These are phyloP conservation scores for Silurus glanis DNA, from an alignment of 2,113 vertebrate genomes.

Conservation along the genomic window DNA sequence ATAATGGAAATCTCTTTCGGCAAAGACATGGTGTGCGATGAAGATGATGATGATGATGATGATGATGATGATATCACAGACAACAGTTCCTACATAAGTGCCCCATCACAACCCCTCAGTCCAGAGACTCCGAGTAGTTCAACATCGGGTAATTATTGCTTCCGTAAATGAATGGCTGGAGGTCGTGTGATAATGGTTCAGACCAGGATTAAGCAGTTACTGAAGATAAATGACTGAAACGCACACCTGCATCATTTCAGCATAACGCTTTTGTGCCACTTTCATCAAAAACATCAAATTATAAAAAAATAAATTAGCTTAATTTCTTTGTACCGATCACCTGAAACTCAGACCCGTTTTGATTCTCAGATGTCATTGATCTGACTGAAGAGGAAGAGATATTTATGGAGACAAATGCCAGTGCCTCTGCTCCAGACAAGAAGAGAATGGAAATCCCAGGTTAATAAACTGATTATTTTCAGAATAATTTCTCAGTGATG, in stretches of 20 bases:
- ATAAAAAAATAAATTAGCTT: not conserved
- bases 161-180: not conserved
- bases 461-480: not conserved
- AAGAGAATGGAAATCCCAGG: conserved; percentile 13
- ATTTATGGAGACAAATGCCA: conserved; percentile 32
- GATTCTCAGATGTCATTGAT: conserved; percentile 61
- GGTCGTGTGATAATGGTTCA: not conserved
- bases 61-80: conserved; percentile 27
- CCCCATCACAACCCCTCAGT: conserved; percentile 32
- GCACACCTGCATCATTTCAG: not conserved
- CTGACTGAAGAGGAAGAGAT: conserved; percentile 42
- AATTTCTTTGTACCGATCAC: not conserved
- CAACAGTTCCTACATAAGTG: conserved; percentile 42
- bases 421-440: not conserved
- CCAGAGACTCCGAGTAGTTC: conserved; percentile 13
- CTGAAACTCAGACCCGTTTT: not conserved
- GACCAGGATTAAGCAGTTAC: not conserved
- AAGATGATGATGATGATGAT: not conserved
- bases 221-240: not conserved
- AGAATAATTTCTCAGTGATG: not conserved
- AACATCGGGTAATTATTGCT: conserved; percentile 1
- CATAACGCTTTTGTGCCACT: not conserved
- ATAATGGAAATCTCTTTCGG: not conserved
- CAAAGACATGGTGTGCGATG: not conserved
- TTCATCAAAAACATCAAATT: not conserved